These are phyloP conservation scores for Autographa pulchrina DNA, from an alignment of 2,888 invertebrate species.

Conservation along the genomic window DNA sequence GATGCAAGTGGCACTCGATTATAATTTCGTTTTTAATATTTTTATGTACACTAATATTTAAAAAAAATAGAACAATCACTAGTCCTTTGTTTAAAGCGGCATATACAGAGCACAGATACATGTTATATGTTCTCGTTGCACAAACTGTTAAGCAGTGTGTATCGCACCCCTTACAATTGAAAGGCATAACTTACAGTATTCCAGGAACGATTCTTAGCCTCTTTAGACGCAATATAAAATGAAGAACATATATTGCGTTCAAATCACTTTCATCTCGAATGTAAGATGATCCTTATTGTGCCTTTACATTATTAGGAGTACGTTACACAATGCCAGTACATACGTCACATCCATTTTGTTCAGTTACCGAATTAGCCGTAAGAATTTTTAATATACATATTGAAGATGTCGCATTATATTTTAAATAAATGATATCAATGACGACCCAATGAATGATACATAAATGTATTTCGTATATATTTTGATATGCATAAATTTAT, in stretches of 20 bases:
- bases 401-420: slow-evolving; percentile 74
- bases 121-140: slow-evolving; percentile 16
- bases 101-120: slow-evolving; percentile 26
- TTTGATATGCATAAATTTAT: slow-evolving; percentile 87
- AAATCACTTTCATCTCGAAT: neutral
- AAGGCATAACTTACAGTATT: neutral
- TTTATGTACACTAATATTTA: slow-evolving; percentile 60
- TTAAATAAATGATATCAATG: slow-evolving; percentile 76
- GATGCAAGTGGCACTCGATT: slow-evolving; percentile 67
- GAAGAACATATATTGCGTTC: neutral
- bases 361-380: slow-evolving; percentile 76
- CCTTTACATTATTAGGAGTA: neutral
- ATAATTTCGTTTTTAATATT: slow-evolving; percentile 54
- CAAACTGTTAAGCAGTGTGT: slow-evolving; percentile 16
- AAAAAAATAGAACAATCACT: slow-evolving; percentile 72
- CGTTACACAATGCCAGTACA: slow-evolving; percentile 23
- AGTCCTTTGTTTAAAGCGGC: slow-evolving; percentile 73
- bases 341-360: slow-evolving; percentile 52
- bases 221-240: neutral
- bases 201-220: neutral
- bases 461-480: slow-evolving; percentile 85
- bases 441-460: slow-evolving; percentile 65
- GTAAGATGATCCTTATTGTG: neutral
- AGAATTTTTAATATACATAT: slow-evolving; percentile 72
- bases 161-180: neutral